Base-by-base conservation (phyloP, 2,888 invertebrate genomes). In the Melanostoma scalare region DNA sequence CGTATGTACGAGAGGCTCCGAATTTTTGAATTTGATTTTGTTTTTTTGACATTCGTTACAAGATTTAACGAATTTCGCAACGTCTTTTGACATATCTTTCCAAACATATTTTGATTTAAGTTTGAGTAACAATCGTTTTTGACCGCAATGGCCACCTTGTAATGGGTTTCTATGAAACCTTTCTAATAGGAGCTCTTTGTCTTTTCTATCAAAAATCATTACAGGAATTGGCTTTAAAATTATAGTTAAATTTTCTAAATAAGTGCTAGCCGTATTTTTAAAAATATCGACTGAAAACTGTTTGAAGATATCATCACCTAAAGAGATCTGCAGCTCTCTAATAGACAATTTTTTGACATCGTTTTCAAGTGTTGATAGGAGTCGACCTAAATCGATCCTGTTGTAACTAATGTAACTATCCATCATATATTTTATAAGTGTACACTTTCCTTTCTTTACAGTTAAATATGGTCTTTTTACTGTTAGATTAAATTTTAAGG, bases 41-140 rank as follows among this genome's bases (percentile, higher is more conserved):
- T 53, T 69, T 35, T 69, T 69, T n/a, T 52, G 30, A 31, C 55
- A 69, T 42, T 42, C 30, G 42, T 44, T 31, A 46, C 69, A 69
- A 33, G 40, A 56, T 44, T 31, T 35, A 8, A 56, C 69, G 33
- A 44, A 56, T 44, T 42, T 20, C 1, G 20, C 20, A 20, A 20
- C 20, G 20, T 20, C 20, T 20, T 42, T 42, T 8, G 42, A 42
- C 42, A 42, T 52, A 50, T 53, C 20, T 35, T 50, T 50, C 65
- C 65, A 65, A 50, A 38, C 20, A n/a, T 65, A 65, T 50, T 50
- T 50, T 35, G 48, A 38, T 35, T 20, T 46, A 48, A 65, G 30
- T 36, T 65, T 65, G 3, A 50, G 6, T 50, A 65, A 36, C 50
- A 55, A 55, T 55, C 55, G 55, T 31, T 31, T 55, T 55, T 55